Evolutionary conservation across 1,140 invertebrate species (phyloP).

Genomic region (Myzus persicae): DNA sequence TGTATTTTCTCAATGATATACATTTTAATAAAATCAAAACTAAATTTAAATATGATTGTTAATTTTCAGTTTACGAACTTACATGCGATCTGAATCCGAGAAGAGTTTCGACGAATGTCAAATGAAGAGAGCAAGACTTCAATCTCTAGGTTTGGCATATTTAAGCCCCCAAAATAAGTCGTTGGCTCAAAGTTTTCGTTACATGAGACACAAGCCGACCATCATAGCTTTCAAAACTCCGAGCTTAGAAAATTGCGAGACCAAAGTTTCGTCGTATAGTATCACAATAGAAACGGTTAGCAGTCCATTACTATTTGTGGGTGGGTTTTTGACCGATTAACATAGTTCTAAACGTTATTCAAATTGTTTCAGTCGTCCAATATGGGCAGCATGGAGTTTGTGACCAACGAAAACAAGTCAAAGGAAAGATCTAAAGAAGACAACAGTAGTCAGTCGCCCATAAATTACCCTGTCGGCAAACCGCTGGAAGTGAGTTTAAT

Average conservation of each 20-base stretch:
- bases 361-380: slow-evolving; percentile 59
- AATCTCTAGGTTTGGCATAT: slow-evolving; percentile 74
- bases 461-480: slow-evolving; percentile 81
- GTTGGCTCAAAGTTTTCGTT: slow-evolving; percentile 81
- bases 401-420: slow-evolving; percentile 57
- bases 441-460: slow-evolving; percentile 61
- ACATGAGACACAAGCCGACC: slow-evolving; percentile 86
- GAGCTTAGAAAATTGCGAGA: slow-evolving; percentile 74
- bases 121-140: slow-evolving; percentile 70
- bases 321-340: not conserved
- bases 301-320: not conserved
- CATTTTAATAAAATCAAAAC: not conserved
- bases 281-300: slow-evolving; percentile 48
- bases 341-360: not conserved
- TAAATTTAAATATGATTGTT: not conserved
- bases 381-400: slow-evolving; percentile 51
- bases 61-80: slow-evolving; percentile 72
- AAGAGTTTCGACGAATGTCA: slow-evolving; percentile 76
- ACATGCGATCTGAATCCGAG: slow-evolving; percentile 80
- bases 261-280: slow-evolving; percentile 60
- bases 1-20: not conserved
- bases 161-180: slow-evolving; percentile 78
- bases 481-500: slow-evolving; percentile 75
- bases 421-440: slow-evolving; percentile 53
- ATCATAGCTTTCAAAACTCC: slow-evolving; percentile 80